Base-by-base conservation (phyloP, 2,113 vertebrate genomes). In the Origma solitaria region DNA sequence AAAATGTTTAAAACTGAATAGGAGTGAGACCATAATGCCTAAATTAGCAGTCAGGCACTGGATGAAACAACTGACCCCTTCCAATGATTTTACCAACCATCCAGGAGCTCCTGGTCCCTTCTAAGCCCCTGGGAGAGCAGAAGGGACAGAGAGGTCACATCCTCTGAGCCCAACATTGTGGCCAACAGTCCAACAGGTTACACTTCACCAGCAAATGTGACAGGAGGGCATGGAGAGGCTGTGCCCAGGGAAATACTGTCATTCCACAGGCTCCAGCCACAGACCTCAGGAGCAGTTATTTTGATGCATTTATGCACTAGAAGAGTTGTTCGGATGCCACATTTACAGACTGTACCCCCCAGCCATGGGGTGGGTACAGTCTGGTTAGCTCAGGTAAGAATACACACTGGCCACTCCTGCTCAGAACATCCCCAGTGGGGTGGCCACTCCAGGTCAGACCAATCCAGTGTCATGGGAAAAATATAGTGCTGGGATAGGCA, bases 21-120 rank as follows among this genome's bases (percentile, higher is more conserved):
- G 50, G 62, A 90, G 10, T 28, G 49, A 86, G 51, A 76, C 75
- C 51, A 6, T 80, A 54, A 54, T 8, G 6, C 68, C 60, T 81
- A 78, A 95, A 93, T 95, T 90, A 94, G 78, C 54, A 83, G 71
- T 35, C 47, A 90, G 35, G n/a, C 47, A 40, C 10, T 58, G 33
- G 17, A 82, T 7, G 19, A 78, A 86, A 71, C 69, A 94, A 60
- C 33, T 15, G 11, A 68, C 42, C n/a, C 28, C 13, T 65, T 89
- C 65, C 89, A 89, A 15, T 65, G 56, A 72, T 47, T 37, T 58
- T 35, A 62, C 27, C 38, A 82, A 44, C 28, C 19, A 27, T 47
- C 40, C 28, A 49, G 65, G 24, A 71, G 40, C 1, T 6, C 28
- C 33, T 45, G 31, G 15, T 89, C 44, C 24, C 22, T 78, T 79